Conservation (phyloP, 2,888 invertebrate species). For the Sarcophaga rosellei region DNA sequence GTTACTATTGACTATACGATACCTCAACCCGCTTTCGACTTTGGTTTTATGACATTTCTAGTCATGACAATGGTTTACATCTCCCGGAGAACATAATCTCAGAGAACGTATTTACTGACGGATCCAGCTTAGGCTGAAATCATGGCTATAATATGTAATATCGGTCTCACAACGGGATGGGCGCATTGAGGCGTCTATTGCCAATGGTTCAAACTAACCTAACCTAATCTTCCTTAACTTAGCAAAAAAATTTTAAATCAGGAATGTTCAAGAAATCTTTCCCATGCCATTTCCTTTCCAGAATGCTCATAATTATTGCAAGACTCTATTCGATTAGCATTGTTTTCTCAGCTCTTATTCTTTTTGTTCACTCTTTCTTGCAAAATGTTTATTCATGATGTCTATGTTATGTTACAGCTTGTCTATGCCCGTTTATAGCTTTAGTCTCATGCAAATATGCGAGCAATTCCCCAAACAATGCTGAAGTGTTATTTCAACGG, state of each 20-base stretch:
- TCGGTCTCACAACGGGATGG: too few species aligned
- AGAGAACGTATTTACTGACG: too few species aligned
- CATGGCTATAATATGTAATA: too few species aligned
- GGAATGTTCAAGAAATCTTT: neutral
- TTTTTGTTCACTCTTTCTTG: neutral
- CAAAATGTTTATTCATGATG: neutral
- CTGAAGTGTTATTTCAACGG: slow-evolving; percentile 40
- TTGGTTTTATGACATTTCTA: too few species aligned
- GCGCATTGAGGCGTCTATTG: too few species aligned
- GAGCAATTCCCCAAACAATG: slow-evolving; percentile 44
- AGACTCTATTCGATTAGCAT: neutral
- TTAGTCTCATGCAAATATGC: slow-evolving; percentile 38
- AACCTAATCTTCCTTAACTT: too few species aligned
- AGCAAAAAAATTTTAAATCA: neutral
- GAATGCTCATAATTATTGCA: neutral
- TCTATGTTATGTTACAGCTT: slow-evolving; percentile 6
- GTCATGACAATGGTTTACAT: too few species aligned
- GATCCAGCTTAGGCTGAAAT: too few species aligned
- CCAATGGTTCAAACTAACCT: too few species aligned
- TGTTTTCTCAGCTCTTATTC: neutral
- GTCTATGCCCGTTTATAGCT: slow-evolving; percentile 14
- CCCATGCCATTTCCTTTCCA: neutral
- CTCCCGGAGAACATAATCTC: too few species aligned
- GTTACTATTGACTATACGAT: too few species aligned
- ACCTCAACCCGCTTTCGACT: too few species aligned